Evolutionary conservation across 2,113 vertebrate genomes (phyloP).

Genomic region (Halichoerus grypus): DNA sequence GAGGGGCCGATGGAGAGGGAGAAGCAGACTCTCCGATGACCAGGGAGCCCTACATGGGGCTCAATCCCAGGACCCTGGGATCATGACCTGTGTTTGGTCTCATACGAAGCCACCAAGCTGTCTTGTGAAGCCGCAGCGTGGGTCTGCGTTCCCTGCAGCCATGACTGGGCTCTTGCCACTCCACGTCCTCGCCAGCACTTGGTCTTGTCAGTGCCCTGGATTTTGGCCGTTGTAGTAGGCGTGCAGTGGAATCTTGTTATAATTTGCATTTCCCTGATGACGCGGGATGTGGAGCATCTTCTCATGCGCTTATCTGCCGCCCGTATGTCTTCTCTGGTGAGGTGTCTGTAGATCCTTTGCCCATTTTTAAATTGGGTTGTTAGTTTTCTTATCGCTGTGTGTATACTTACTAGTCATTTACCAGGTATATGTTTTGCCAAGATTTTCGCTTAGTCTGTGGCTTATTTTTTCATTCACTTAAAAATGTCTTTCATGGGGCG

Average conservation of each 20-base stretch:
- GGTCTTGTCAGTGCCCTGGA: not conserved
- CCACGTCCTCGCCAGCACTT: not conserved
- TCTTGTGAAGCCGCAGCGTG: not conserved
- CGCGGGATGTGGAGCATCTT: not conserved
- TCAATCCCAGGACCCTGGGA: not conserved
- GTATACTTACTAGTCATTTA: conserved; percentile 42
- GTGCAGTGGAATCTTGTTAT: not conserved
- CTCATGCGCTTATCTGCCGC: not conserved
- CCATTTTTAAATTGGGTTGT: not conserved
- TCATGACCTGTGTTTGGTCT: not conserved
- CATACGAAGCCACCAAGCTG: not conserved
- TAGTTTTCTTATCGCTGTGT: conserved; percentile 34
- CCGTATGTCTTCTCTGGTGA: not conserved
- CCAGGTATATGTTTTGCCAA: conserved; percentile 36
- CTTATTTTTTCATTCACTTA: conserved; percentile 11
- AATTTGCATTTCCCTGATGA: not conserved
- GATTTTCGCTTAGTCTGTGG: conserved; percentile 30
- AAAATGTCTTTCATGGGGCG: not conserved
- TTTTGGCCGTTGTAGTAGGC: not conserved
- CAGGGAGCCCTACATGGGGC: no score
- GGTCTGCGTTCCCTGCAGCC: not conserved
- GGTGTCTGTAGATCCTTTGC: not conserved
- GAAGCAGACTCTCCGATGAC: no score
- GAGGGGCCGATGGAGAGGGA: not conserved
- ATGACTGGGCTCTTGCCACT: not conserved